phyloP scores from a whole-genome alignment of 2,113 vertebrate genomes.

The Excalfactoria chinensis region DNA sequence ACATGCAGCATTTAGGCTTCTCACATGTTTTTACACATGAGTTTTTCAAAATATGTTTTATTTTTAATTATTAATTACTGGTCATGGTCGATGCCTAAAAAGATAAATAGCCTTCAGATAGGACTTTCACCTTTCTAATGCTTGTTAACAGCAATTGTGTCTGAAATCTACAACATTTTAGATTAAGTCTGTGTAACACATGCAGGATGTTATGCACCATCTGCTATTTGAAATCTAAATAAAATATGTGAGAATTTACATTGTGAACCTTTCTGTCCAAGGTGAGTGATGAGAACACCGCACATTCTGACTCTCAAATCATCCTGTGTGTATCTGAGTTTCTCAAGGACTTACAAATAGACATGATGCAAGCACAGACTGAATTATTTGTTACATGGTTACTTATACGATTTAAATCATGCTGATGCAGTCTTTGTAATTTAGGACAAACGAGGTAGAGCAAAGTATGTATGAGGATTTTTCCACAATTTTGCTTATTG shows the following conservation, averaged over 20 bases:
- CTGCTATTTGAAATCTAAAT: background rate
- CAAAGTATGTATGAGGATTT: conserved; percentile 51
- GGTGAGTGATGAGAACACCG: background rate
- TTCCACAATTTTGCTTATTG: conserved; percentile 57
- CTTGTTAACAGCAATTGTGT: background rate
- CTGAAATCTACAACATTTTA: conserved; percentile 2
- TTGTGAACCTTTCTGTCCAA: background rate
- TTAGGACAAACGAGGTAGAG: conserved; percentile 58
- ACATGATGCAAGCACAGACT: conserved; percentile 6
- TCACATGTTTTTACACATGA: background rate
- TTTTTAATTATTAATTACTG: background rate
- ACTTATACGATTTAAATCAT: conserved; percentile 37
- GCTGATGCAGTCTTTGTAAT: conserved; percentile 39
- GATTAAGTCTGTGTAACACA: background rate
- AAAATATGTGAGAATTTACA: conserved; percentile 23
- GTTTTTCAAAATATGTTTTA: background rate
- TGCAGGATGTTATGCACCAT: conserved; percentile 14
- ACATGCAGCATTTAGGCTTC: background rate
- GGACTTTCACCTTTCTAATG: background rate
- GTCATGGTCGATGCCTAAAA: background rate
- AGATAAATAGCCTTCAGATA: background rate
- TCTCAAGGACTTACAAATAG: conserved; percentile 56
- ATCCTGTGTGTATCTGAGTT: conserved; percentile 17
- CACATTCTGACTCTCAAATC: conserved; percentile 6
- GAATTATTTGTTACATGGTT: conserved; percentile 31